Evolutionary conservation across 2,113 vertebrate species (phyloP).

Genomic region (Cnemophilus loriae): DNA sequence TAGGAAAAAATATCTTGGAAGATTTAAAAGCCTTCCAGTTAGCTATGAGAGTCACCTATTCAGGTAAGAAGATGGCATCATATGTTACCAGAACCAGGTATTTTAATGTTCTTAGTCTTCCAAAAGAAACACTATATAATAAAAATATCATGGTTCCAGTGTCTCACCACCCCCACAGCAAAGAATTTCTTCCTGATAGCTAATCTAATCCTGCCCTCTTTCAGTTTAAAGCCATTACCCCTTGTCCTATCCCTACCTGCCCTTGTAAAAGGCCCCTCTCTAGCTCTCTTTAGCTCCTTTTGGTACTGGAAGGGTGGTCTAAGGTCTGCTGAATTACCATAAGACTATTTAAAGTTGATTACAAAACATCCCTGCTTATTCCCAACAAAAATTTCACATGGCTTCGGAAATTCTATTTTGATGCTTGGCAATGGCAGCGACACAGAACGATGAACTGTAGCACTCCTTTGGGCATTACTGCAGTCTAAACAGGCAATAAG

Average conservation of each 20-base stretch:
- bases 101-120: neutral
- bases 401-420: neutral
- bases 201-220: neutral
- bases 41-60: neutral
- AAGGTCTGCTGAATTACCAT: neutral
- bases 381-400: neutral
- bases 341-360: neutral
- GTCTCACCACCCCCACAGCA: neutral
- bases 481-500: constrained; percentile 13
- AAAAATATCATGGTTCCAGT: neutral
- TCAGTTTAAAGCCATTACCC: neutral
- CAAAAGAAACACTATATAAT: neutral
- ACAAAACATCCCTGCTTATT: neutral
- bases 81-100: neutral
- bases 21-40: neutral
- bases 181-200: neutral
- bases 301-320: neutral
- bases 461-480: neutral
- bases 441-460: neutral
- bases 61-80: neutral
- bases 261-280: neutral
- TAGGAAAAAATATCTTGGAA: neutral
- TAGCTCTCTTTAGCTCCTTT: neutral
- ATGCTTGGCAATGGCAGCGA: neutral
- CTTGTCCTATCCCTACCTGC: neutral